Percentiles rank a stretch among this genome's conserved stretches.
phyloP scores from a whole-genome alignment of 64 coral and sea anemone genomes.

The Stylophora pistillata region DNA sequence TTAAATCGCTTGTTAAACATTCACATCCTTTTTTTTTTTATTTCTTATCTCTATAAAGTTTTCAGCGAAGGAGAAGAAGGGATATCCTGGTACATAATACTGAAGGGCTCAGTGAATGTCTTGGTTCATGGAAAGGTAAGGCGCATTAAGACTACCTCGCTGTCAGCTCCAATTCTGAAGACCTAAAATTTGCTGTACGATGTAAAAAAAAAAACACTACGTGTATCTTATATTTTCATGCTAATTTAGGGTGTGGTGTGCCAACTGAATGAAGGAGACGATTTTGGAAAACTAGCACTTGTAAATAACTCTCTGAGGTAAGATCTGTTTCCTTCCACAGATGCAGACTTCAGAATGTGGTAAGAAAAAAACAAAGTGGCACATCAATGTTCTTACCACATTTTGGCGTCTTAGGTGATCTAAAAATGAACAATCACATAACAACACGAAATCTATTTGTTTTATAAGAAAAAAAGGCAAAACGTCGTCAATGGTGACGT shows the following conservation, averaged over 20 bases:
- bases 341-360: no score
- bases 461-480: no score
- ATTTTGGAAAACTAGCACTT: slow-evolving; percentile 88
- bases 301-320: slow-evolving; percentile 84
- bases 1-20: no score
- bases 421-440: no score
- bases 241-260: slow-evolving; percentile 64
- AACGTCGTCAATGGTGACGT: no score
- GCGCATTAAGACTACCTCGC: background rate
- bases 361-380: no score
- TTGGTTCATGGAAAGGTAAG: slow-evolving; percentile 83
- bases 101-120: slow-evolving; percentile 86
- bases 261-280: slow-evolving; percentile 81
- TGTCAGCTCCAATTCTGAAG: background rate
- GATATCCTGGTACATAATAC: slow-evolving; percentile 83
- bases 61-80: slow-evolving; percentile 75
- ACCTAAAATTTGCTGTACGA: background rate
- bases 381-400: background rate
- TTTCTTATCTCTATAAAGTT: slow-evolving; percentile 26
- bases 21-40: background rate
- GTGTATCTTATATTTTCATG: background rate
- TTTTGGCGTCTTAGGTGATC: background rate
- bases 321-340: background rate
- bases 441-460: no score
- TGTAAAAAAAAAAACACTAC: background rate